Evolutionary conservation across 1,140 invertebrate species (phyloP), one percentile per base, ranked within the genome.

Genomic region (Drosophila novamexicana): DNA sequence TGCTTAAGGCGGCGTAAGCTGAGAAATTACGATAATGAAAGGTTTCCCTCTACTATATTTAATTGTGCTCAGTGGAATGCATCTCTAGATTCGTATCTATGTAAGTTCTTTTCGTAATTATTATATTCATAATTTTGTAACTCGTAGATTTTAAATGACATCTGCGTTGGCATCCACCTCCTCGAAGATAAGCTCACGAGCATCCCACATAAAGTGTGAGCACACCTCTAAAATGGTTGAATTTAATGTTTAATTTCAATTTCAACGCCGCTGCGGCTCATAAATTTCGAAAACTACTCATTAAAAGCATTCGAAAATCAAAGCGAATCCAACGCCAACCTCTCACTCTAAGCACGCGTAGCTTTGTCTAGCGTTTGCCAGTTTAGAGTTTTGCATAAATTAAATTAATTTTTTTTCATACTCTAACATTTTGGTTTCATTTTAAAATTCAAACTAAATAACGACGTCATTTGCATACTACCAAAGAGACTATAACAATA

Each of bases 301-400:
- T 86, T 86, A 86, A 86, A 82, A 82, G 67, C 75, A 70, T 56
- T 67, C 75, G 47, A 77, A 79, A 80, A 77, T 79, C 73, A 79
- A 88, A 78, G 57, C 70, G 76, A 57, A 34, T 10, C 1, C 12
- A 12, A 12, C 49, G 62, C 79, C 61, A 52, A 52, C 77, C 34
- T 18, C 32, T 16, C 69, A 62, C 75, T 57, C 72, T 54, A 58
- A 67, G 81, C 59, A 67, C 57, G 67, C 57, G 73, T 37, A 45
- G 81, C 67, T 81, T 69, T 76, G 76, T 47, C 70, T 61, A 66
- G 75, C 64, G 66, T 67, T 71, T 75, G 80, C 53, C 71, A 71
- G 72, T 74, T 71, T 66, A 71, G 75, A 82, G 64, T 82, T 86
- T 74, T 75, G 84, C 84, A 88, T 88, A 88, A 88, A 88, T 88